These are phyloP conservation scores for Tyrophagus putrescentiae DNA, from an alignment of 1,140 invertebrate genomes.

Conservation along the genomic window DNA sequence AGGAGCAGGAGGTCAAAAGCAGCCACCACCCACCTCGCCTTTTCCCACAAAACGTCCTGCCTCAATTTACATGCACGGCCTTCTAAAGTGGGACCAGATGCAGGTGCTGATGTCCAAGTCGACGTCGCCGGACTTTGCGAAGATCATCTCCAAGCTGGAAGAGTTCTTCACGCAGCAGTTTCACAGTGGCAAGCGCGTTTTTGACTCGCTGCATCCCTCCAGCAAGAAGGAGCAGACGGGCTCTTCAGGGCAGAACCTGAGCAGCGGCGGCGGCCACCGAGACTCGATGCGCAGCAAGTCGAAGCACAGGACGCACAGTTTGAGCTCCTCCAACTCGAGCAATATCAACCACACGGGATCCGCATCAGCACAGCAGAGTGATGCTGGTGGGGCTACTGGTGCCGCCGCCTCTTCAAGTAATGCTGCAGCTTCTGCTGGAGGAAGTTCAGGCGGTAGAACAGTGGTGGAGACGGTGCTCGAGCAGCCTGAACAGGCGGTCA, in stretches of 20 bases:
- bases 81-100: conserved; percentile 81
- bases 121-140: conserved; percentile 84
- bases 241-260: conserved; percentile 29
- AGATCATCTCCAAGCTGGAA: conserved; percentile 88
- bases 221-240: neutral
- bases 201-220: conserved; percentile 52
- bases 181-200: conserved; percentile 76
- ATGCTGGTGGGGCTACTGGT: neutral
- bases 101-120: conserved; percentile 91
- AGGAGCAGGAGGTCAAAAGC: too few species aligned
- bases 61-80: conserved; percentile 79
- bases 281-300: conserved; percentile 4
- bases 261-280: conserved; percentile 28
- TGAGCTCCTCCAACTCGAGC: conserved; percentile 1
- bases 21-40: neutral
- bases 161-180: conserved; percentile 94
- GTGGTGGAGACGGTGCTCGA: neutral
- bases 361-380: neutral
- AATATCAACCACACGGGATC: neutral
- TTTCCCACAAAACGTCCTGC: conserved; percentile 47
- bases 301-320: neutral
- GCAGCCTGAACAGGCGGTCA: neutral
- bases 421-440: neutral
- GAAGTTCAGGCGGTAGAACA: neutral
- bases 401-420: neutral